Conservation (phyloP, 1,140 invertebrate species). For the Apis florea region DNA sequence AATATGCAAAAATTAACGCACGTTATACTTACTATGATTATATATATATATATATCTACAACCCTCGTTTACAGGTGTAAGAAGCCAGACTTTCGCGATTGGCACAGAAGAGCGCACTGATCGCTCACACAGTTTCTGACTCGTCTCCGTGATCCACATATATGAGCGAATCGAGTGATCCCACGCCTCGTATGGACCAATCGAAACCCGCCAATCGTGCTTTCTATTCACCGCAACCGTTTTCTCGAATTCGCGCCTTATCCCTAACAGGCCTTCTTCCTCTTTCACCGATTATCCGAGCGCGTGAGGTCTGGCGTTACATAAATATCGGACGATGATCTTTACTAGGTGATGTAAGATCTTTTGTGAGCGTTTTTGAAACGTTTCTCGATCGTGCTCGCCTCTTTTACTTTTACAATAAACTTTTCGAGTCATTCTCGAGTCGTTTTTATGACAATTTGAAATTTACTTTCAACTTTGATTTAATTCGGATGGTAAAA, state of each 20-base stretch:
- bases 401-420: not conserved
- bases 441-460: not conserved
- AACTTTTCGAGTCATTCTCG: not conserved
- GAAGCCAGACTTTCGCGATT: not conserved
- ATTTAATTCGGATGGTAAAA: conserved; percentile 10
- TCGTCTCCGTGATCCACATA: conserved; percentile 49
- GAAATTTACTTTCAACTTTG: conserved; percentile 1
- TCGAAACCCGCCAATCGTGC: conserved; percentile 37
- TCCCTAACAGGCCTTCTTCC: conserved; percentile 1
- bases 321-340: conserved; percentile 47
- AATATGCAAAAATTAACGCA: no score
- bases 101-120: not conserved
- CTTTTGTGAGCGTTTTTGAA: conserved; percentile 25
- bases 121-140: not conserved
- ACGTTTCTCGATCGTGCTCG: not conserved
- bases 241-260: conserved; percentile 12
- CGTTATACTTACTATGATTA: no score
- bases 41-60: no score
- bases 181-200: conserved; percentile 62
- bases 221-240: conserved; percentile 53
- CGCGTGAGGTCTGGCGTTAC: conserved; percentile 14
- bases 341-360: conserved; percentile 12
- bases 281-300: conserved; percentile 19
- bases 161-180: conserved; percentile 55
- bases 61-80: not conserved